A percentile compares a stretch with the other conserved stretches of the same genome.
phyloP scores from a whole-genome alignment of 1,140 invertebrate species.

The Popillia japonica region DNA sequence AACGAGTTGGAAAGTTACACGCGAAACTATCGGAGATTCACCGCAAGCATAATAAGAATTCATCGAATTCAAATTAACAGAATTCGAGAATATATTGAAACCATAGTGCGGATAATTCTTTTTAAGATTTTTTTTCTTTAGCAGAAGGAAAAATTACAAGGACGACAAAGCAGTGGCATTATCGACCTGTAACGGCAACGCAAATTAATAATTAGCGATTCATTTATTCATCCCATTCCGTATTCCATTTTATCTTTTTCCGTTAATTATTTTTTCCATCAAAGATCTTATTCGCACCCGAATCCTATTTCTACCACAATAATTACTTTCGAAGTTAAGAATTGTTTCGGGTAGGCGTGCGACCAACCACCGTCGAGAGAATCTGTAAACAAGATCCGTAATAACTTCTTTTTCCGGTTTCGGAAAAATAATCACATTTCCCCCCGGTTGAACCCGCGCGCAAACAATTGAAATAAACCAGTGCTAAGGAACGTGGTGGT shows the following conservation, averaged over 20 bases:
- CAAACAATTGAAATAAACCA: constrained; percentile 17
- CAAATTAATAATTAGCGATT: neutral
- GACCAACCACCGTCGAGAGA: neutral
- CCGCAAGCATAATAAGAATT: no score
- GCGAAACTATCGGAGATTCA: no score
- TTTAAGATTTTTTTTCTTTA: no score
- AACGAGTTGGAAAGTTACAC: no score
- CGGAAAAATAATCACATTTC: constrained; percentile 7
- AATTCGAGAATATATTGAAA: no score
- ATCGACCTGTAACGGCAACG: no score
- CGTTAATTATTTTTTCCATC: constrained; percentile 10
- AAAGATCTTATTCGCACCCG: neutral
- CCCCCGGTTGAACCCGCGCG: neutral
- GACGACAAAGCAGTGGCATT: no score
- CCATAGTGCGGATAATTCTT: no score
- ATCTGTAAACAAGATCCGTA: neutral
- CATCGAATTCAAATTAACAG: no score
- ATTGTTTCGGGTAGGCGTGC: neutral
- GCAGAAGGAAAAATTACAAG: no score
- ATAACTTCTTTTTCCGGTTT: neutral
- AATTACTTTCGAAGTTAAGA: constrained; percentile 10
- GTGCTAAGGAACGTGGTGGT: neutral
- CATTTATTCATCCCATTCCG: neutral
- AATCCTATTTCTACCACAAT: neutral
- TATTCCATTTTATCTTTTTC: neutral